Evolutionary conservation across 2,797 vertebrate genomes (phyloP), one percentile per base, ranked within the genome.

Genomic region (Antennarius maculatus): DNA sequence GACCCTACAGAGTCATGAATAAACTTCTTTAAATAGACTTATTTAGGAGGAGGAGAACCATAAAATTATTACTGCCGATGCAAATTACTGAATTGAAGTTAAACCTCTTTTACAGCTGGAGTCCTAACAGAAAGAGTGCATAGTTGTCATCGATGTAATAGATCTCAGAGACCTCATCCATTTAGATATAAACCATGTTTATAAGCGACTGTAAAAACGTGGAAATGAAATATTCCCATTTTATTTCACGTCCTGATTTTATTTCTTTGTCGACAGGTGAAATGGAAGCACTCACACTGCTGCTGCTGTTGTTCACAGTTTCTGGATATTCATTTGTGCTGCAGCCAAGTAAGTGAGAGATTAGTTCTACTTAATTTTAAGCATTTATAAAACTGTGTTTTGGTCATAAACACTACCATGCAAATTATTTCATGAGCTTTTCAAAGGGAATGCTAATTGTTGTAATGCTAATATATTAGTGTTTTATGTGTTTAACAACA

Each of bases 301-400:
- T 91, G 62, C 64, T 93, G 3, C 11, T 84, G 56, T 16, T 86
- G 43, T 45, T 86, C 37, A 64, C 59, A 18, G 64, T 77, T 49
- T 60, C 76, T 50, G 83, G 73, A 66, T 72, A 83, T 75, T 79
- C 89, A 23, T 52, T 76, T 0, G 39, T 68, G 3, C 51, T 86
- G 37, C 85, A 85, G 55, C 62, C 89, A 43, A 74, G 93, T 93
- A 80, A 92, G 92, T 92, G 28, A 0, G n/a, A 60, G 10, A 52
- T 48, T 4, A 28, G 10, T 28, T 3, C 9, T 6, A 2, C 7
- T 48, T 45, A 14, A 65, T 57, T 47, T 59, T 12, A 43, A 71
- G 7, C 5, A 58, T 12, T 0, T 14, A 13, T 3, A 13, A 39
- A 16, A 13, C 54, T 17, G 17, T 6, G 16, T 3, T 27, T 16